Conservation (phyloP, 2,888 invertebrate species). For the Leptopilina myrica region DNA sequence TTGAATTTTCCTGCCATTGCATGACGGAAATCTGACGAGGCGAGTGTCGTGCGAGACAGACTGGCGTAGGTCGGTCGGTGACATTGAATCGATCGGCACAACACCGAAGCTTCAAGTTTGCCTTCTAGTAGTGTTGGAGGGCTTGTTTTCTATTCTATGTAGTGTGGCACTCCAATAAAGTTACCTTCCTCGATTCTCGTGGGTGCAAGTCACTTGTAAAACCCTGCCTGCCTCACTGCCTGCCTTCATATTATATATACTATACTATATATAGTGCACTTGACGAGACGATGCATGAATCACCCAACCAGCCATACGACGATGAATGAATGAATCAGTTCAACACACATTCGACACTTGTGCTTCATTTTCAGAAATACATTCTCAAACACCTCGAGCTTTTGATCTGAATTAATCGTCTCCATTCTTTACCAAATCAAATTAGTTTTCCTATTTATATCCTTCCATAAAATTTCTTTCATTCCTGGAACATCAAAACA, state of each 20-base stretch:
- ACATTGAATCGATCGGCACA: slow-evolving; percentile 59
- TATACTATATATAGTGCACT: no score
- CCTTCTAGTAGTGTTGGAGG: slow-evolving; percentile 20
- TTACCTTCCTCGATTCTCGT: slow-evolving; percentile 9
- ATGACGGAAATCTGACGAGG: slow-evolving; percentile 29
- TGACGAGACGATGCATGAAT: slow-evolving; percentile 46
- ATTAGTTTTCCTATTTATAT: no score
- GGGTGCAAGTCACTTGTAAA: slow-evolving; percentile 25
- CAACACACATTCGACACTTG: background rate
- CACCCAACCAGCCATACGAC: no score
- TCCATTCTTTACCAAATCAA: no score
- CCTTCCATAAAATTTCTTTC: no score
- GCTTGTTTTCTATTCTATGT: slow-evolving; percentile 28
- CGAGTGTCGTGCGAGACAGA: slow-evolving; percentile 41
- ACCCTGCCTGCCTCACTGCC: slow-evolving; percentile 15
- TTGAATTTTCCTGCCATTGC: slow-evolving; percentile 27
- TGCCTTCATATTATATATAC: no score
- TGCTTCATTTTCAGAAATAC: slow-evolving; percentile 37
- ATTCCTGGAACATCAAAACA: no score
- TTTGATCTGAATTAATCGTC: no score
- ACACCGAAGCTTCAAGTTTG: slow-evolving; percentile 47
- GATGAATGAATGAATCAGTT: no score
- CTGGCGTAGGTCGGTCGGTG: slow-evolving; percentile 57
- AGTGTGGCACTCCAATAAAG: slow-evolving; percentile 24
- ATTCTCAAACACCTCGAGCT: background rate